A percentile compares a stretch with the other conserved stretches of the same genome.
Evolutionary conservation across 2,113 vertebrate species (phyloP).

Genomic region (Pavo muticus): DNA sequence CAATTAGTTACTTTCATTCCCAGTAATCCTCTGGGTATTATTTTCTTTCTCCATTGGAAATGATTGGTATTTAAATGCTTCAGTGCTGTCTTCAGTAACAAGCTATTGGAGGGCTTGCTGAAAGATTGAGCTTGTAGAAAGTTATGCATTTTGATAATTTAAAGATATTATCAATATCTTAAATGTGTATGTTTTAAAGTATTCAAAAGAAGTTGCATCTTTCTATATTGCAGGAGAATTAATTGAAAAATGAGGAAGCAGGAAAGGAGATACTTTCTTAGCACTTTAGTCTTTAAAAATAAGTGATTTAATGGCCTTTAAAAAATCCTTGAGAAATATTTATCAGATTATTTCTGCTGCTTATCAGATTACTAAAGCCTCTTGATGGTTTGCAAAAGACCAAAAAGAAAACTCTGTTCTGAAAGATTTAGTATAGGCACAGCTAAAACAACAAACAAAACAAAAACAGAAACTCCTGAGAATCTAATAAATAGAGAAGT

Average conservation of each 20-base stretch:
- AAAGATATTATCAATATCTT: background rate
- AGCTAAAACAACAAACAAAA: background rate
- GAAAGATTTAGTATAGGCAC: background rate
- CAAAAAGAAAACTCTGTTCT: background rate
- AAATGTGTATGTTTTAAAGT: background rate
- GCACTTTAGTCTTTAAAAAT: background rate
- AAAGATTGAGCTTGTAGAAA: background rate
- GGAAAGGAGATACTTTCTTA: background rate
- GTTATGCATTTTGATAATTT: background rate
- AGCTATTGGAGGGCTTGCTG: background rate
- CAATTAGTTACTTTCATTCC: background rate
- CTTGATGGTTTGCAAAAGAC: background rate
- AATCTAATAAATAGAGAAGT: background rate
- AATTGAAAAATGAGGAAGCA: background rate
- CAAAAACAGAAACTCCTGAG: background rate
- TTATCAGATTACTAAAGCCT: background rate
- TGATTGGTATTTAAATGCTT: background rate
- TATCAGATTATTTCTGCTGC: background rate
- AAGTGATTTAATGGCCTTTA: background rate
- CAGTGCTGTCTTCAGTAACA: background rate
- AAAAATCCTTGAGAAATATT: background rate
- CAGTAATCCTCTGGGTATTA: background rate
- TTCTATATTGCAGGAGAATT: background rate
- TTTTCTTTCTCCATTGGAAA: background rate
- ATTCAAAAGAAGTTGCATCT: rapidly evolving